Evolutionary conservation across 2,797 vertebrate species (phyloP).

Genomic region (Fistularia tabacaria): DNA sequence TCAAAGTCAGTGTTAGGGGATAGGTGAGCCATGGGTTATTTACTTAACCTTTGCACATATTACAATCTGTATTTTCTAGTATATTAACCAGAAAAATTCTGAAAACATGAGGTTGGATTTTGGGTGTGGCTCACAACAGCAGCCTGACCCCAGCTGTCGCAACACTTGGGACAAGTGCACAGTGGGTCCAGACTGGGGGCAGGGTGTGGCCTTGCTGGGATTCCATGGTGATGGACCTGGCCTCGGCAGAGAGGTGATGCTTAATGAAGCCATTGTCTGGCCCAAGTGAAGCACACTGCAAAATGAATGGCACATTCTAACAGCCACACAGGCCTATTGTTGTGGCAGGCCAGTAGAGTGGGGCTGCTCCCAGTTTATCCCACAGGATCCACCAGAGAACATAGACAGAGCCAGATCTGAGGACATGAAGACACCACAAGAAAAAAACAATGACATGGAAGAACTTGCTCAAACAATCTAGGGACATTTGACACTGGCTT

Average conservation of each 20-base stretch:
- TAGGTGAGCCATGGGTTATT: neutral
- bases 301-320: slow-evolving; percentile 77
- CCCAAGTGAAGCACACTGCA: slow-evolving; percentile 76
- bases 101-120: slow-evolving; percentile 46
- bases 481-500: neutral
- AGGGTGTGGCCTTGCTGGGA: slow-evolving; percentile 63
- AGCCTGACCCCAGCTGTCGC: slow-evolving; percentile 57
- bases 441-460: neutral
- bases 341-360: slow-evolving; percentile 38
- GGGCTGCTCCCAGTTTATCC: slow-evolving; percentile 47
- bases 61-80: neutral
- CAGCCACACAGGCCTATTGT: slow-evolving; percentile 75
- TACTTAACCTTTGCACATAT: neutral
- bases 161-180: slow-evolving; percentile 62
- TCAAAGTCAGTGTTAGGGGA: neutral
- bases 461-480: neutral
- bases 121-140: slow-evolving; percentile 55
- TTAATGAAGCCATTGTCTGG: slow-evolving; percentile 79
- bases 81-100: slow-evolving; percentile 20
- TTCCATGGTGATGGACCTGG: slow-evolving; percentile 65
- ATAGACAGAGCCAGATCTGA: slow-evolving; percentile 13
- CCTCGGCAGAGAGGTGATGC: slow-evolving; percentile 67
- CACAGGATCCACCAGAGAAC: slow-evolving; percentile 37
- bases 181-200: slow-evolving; percentile 60
- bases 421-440: slow-evolving; percentile 11